Conservation (phyloP, 92 coral and sea anemone species). For the Bergia sp. region DNA sequence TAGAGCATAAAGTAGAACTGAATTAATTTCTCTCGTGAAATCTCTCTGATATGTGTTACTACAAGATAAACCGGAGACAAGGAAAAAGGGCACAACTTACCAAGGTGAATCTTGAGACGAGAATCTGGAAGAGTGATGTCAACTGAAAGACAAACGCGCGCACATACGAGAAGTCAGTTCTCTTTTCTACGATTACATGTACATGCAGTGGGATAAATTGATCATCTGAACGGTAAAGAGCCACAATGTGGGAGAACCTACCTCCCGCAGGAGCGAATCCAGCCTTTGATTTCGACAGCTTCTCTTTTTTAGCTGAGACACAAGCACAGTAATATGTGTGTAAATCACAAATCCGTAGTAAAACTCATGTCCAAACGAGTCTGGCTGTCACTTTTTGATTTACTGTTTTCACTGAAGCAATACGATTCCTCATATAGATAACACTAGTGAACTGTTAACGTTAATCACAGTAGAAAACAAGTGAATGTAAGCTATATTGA, state of each 20-base stretch:
- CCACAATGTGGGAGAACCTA: background rate
- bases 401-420: no score
- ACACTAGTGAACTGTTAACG: no score
- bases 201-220: background rate
- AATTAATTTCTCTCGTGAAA: background rate
- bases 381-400: no score
- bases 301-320: background rate
- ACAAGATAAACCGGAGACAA: no score
- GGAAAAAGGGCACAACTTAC: background rate
- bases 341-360: no score
- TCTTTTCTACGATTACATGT: background rate
- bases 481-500: no score
- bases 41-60: background rate
- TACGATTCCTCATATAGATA: no score
- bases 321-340: background rate
- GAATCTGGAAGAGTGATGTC: constrained; percentile 16
- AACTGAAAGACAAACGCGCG: constrained; percentile 10
- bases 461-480: no score
- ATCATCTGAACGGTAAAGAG: background rate
- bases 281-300: background rate
- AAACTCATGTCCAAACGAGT: no score
- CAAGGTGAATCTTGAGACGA: constrained; percentile 10
- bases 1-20: no score
- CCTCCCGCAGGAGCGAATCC: background rate
- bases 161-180: background rate